Percentiles rank a stretch among this genome's conserved stretches.
Conservation (phyloP, 2,888 invertebrate genomes). For the Caenorhabditis sp. region DNA sequence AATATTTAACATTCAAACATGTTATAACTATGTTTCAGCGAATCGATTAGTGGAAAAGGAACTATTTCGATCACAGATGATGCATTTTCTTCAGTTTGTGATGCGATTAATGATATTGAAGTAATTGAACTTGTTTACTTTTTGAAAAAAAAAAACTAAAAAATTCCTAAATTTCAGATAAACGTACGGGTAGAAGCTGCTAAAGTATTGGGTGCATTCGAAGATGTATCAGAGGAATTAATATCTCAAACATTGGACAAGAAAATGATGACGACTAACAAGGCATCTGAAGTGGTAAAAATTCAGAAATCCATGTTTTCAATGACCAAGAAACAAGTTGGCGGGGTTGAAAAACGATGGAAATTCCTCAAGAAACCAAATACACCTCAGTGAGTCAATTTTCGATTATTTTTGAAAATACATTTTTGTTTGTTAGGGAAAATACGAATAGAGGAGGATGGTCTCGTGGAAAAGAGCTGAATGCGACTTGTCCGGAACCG, state of each 20-base stretch:
- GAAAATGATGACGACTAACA: slow-evolving; percentile 93
- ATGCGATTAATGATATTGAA: slow-evolving; percentile 88
- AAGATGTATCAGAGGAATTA: slow-evolving; percentile 85
- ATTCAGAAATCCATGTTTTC: slow-evolving; percentile 33
- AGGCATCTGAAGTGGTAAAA: slow-evolving; percentile 71
- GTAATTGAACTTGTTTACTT: too few species aligned
- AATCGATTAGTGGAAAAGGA: not conserved
- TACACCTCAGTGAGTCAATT: not conserved
- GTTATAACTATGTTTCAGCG: slow-evolving; percentile 2
- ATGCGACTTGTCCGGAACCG: slow-evolving; percentile 29
- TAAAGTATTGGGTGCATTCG: slow-evolving; percentile 79
- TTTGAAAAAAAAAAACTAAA: too few species aligned
- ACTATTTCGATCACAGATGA: slow-evolving; percentile 77
- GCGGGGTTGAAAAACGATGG: slow-evolving; percentile 14
- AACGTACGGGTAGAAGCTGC: slow-evolving; percentile 69
- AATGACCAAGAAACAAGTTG: slow-evolving; percentile 15
- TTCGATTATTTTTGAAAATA: not conserved
- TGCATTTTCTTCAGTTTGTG: slow-evolving; percentile 93
- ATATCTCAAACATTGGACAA: slow-evolving; percentile 95
- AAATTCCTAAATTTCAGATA: slow-evolving; percentile 15
- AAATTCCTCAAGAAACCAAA: slow-evolving; percentile 18
- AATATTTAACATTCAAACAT: not conserved
- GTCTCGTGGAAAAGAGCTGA: slow-evolving; percentile 48
- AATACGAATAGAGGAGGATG: slow-evolving; percentile 28
- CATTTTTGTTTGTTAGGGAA: not conserved